Conservation (phyloP, 2,113 vertebrate genomes). For the Syngnathus typhle region DNA sequence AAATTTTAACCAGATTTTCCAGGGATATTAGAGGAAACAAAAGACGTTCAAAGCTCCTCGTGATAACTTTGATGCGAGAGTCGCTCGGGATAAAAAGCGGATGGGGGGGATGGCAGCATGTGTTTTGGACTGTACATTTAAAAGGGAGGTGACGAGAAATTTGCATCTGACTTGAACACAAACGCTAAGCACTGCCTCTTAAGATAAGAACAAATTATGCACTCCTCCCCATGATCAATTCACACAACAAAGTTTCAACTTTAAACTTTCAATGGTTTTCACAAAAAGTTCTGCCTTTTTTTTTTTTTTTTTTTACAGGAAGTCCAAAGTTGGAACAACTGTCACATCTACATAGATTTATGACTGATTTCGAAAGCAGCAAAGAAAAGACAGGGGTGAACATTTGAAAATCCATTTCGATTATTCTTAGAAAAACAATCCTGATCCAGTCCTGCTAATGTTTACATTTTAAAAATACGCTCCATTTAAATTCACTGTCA, state of each 20-base stretch:
- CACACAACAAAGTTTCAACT: slow-evolving; percentile 21
- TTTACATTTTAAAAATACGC: not conserved
- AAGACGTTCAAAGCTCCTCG: slow-evolving; percentile 52
- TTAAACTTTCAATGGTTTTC: not conserved
- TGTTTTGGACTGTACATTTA: slow-evolving; percentile 53
- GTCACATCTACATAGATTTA: not conserved
- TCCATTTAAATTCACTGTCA: not conserved
- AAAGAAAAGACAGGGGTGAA: not conserved
- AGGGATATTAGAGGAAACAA: slow-evolving; percentile 69
- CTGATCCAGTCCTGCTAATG: not conserved
- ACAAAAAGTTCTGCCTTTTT: not conserved
- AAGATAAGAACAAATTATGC: slow-evolving; percentile 40
- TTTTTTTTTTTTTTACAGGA: slow-evolving; percentile 8
- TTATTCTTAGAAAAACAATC: not conserved
- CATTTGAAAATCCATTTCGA: not conserved
- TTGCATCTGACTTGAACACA: slow-evolving; percentile 60
- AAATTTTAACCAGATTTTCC: slow-evolving; percentile 70
- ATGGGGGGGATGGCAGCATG: not conserved
- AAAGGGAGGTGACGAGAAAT: slow-evolving; percentile 61
- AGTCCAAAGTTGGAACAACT: not conserved
- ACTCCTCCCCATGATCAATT: slow-evolving; percentile 12
- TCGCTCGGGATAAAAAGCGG: slow-evolving; percentile 24
- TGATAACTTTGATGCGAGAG: slow-evolving; percentile 56
- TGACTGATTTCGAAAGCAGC: not conserved
- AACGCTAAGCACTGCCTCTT: slow-evolving; percentile 31